A percentile compares a stretch with the other conserved stretches of the same genome.
Evolutionary conservation across 1,140 invertebrate genomes (phyloP).

Genomic region (Drosophila arizonae): DNA sequence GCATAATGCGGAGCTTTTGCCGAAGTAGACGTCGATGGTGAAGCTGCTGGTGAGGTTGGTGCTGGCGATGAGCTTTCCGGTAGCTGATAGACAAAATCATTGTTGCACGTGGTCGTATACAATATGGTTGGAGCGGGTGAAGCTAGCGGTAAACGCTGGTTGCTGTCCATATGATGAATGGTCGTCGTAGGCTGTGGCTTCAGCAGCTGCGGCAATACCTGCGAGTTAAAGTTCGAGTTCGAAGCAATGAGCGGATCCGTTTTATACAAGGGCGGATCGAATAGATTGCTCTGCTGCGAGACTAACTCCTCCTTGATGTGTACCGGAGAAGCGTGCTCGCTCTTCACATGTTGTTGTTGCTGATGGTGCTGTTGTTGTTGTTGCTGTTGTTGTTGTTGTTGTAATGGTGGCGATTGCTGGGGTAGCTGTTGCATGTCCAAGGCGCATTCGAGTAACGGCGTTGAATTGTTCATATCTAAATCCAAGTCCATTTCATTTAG

Average conservation of each 20-base stretch:
- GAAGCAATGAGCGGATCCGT: slow-evolving; percentile 65
- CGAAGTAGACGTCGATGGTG: slow-evolving; percentile 6
- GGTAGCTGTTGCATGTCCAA: slow-evolving; percentile 34
- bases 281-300: slow-evolving; percentile 34
- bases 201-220: slow-evolving; percentile 31
- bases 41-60: slow-evolving; percentile 6
- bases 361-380: slow-evolving; percentile 18
- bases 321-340: slow-evolving; percentile 57
- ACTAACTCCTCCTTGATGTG: slow-evolving; percentile 63
- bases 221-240: slow-evolving; percentile 45
- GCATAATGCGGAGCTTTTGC: slow-evolving; percentile 31
- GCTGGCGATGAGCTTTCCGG: slow-evolving; percentile 41
- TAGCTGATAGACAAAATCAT: slow-evolving; percentile 55
- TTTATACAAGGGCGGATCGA: slow-evolving; percentile 49
- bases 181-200: slow-evolving; percentile 62
- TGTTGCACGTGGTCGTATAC: slow-evolving; percentile 28
- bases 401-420: slow-evolving; percentile 13
- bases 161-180: slow-evolving; percentile 66
- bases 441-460: slow-evolving; percentile 25
- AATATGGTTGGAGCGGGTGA: slow-evolving; percentile 20
- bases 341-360: slow-evolving; percentile 46
- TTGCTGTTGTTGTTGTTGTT: slow-evolving; percentile 16
- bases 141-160: slow-evolving; percentile 25
- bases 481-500: slow-evolving; percentile 70
- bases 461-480: slow-evolving; percentile 43